These are phyloP conservation scores for Berghia stephanieae DNA, from an alignment of 1,140 invertebrate genomes.

Conservation along the genomic window DNA sequence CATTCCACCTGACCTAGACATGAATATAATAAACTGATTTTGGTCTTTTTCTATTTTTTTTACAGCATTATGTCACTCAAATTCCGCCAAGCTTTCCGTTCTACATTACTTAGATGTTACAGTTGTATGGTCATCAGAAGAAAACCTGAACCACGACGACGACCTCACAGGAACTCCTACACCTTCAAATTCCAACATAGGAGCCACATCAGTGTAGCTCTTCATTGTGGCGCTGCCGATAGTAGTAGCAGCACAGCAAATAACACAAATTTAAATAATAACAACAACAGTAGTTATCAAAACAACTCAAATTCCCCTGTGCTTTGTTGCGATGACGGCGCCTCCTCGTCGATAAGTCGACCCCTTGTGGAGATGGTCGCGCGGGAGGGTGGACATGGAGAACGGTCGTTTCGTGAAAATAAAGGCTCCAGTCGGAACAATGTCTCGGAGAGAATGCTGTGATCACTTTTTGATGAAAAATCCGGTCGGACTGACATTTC, in stretches of 20 bases:
- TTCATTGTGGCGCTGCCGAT: slow-evolving; percentile 22
- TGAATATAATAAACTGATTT: too few relatives aligned
- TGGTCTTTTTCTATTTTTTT: not conserved
- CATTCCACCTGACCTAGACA: too few relatives aligned
- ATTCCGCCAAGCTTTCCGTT: slow-evolving; percentile 80
- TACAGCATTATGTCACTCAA: slow-evolving; percentile 86
- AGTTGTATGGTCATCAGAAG: not conserved
- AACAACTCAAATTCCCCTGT: slow-evolving; percentile 9
- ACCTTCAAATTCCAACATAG: slow-evolving; percentile 35
- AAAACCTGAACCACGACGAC: not conserved
- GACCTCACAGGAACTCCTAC: slow-evolving; percentile 24
- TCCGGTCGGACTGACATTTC: too few relatives aligned
- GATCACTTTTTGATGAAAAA: not conserved
- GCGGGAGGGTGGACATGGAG: not conserved
- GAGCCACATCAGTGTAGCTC: slow-evolving; percentile 6
- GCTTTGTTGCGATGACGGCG: slow-evolving; percentile 8
- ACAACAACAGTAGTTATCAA: not conserved
- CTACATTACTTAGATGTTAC: slow-evolving; percentile 24
- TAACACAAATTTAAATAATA: slow-evolving; percentile 23
- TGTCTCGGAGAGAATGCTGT: not conserved
- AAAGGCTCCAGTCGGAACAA: slow-evolving; percentile 3
- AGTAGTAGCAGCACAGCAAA: slow-evolving; percentile 28
- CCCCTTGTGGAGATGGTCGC: slow-evolving; percentile 11
- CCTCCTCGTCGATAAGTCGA: not conserved
- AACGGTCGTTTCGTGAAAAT: slow-evolving; percentile 9